These are phyloP conservation scores for Pyxicephalus adspersus DNA, from an alignment of 2,113 vertebrate genomes.

Conservation along the genomic window DNA sequence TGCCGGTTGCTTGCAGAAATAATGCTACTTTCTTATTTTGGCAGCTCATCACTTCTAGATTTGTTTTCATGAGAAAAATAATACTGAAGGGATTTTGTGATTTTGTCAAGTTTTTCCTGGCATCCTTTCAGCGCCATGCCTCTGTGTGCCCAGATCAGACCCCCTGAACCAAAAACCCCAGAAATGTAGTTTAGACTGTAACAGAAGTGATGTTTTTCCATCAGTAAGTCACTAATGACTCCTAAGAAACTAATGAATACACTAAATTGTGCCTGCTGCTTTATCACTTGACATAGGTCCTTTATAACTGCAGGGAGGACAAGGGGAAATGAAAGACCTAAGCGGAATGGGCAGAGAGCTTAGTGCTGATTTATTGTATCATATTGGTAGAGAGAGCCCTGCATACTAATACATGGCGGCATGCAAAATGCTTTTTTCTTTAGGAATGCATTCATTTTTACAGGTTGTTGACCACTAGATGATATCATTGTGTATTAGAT, in stretches of 20 bases:
- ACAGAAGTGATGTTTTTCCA: neutral
- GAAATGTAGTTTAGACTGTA: neutral
- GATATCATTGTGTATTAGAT: too few species aligned
- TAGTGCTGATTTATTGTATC: constrained; percentile 28
- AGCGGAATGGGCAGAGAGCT: neutral
- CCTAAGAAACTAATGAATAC: neutral
- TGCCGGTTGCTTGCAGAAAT: constrained; percentile 47
- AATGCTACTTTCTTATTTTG: constrained; percentile 47
- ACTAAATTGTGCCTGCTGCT: neutral
- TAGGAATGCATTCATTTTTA: neutral
- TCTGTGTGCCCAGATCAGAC: constrained; percentile 4
- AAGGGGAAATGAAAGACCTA: constrained; percentile 2
- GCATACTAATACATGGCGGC: neutral
- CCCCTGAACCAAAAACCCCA: neutral
- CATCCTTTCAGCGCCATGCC: constrained; percentile 26
- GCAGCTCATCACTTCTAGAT: constrained; percentile 35
- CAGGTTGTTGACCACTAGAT: too few species aligned
- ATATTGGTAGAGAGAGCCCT: neutral
- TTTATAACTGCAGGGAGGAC: neutral
- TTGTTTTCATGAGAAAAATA: constrained; percentile 50
- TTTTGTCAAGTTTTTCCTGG: constrained; percentile 44
- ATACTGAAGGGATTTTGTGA: constrained; percentile 47
- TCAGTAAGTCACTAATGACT: neutral
- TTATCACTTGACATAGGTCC: neutral
- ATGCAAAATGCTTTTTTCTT: neutral